phyloP scores from a whole-genome alignment of 2,113 vertebrate species.

The Hyla sarda region DNA sequence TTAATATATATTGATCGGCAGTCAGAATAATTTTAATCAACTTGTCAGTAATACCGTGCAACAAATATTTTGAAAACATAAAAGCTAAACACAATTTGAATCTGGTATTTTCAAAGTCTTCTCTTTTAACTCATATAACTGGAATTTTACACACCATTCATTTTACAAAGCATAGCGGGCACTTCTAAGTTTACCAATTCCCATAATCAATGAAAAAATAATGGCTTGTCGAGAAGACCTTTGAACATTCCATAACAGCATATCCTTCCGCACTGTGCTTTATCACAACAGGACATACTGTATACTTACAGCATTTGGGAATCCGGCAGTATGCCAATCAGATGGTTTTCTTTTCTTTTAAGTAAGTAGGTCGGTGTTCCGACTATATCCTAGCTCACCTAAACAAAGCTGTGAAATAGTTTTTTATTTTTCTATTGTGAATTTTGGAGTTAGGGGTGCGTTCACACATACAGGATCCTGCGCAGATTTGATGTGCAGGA shows the following conservation, averaged over 20 bases:
- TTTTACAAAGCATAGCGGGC: not conserved
- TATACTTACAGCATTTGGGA: not conserved
- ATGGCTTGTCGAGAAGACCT: conserved; percentile 4
- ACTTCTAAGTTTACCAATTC: conserved; percentile 1
- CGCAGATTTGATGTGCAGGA: no score
- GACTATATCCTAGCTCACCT: not conserved
- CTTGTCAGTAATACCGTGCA: not conserved
- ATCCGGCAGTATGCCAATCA: not conserved
- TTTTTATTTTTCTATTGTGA: not conserved
- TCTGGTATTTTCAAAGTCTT: not conserved
- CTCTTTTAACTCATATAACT: not conserved
- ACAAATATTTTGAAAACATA: not conserved
- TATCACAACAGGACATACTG: not conserved
- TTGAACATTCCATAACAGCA: not conserved
- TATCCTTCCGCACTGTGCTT: not conserved
- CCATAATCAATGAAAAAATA: conserved; percentile 18
- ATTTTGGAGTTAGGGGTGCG: no score
- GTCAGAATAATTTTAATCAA: no score
- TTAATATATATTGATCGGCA: no score
- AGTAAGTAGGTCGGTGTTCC: not conserved
- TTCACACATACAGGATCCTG: no score
- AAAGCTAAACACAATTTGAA: not conserved
- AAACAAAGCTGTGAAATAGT: no score
- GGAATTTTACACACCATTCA: conserved; percentile 14
- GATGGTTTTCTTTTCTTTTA: not conserved